Base-by-base conservation (phyloP, 2,113 vertebrate species). In the Myrmecobius fasciatus region DNA sequence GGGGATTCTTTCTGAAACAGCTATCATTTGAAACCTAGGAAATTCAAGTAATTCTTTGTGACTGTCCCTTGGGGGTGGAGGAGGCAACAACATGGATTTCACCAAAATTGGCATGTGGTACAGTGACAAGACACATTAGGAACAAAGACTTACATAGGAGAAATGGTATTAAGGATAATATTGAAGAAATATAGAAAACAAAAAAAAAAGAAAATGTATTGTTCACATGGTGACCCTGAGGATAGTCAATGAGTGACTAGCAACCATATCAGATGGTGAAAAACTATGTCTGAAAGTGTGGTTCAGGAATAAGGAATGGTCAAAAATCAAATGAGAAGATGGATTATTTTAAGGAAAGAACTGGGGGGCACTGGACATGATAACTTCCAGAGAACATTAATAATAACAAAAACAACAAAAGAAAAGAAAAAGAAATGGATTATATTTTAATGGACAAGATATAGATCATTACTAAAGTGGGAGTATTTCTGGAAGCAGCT, bases 11-110 rank as follows among this genome's bases (percentile, higher is more conserved):
- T 54, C 46, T 92, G 51, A 93, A 91, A 91, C 91, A 3, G 51
- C 25, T 48, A 93, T 95, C 91, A 95, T 67, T 93, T 94, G 89
- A 94, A 97, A 94, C 9, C 7, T 20, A 93, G 43, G 2, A 7
- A 95, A 91, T n/a, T 94, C 54, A 93, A 94, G 0, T 92, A 94
- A 53, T 93, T 36, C 25, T 92, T 96, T 9, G 51, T 43, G 7
- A 83, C 6, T 83, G 1, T 83, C 20, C 20, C 1, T n/a, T 83
- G n/a, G 67, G 28, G n/a, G 17, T 83, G n/a, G 8, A 67, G 31
- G 31, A 36, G 31, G 28, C 56, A 67, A 67, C 56, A 67, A 67
- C 11, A 67, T 67, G 56, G 31, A 67, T 36, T 36, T 67, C 12
- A 11, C 56, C 28, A 67, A 31, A 11, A 36, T 67, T 31, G 28